Conservation (phyloP, 2,888 invertebrate species). For the Drosophila nigricruria region DNA sequence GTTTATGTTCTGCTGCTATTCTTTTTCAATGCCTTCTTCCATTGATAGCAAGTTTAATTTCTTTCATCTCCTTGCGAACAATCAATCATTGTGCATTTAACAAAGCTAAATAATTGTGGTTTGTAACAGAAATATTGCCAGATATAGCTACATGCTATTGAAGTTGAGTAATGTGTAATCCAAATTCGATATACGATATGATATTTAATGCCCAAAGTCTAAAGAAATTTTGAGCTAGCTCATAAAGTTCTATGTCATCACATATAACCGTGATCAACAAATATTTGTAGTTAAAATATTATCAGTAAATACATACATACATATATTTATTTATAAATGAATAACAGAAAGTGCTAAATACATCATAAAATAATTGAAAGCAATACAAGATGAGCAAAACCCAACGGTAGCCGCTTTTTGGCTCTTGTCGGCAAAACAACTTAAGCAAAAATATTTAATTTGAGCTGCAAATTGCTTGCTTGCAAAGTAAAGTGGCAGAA, state of each 20-base stretch:
- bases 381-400: slow-evolving; percentile 35
- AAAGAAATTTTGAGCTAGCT: too few relatives aligned
- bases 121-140: not conserved
- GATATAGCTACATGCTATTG: not conserved
- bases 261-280: not conserved
- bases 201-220: too few relatives aligned
- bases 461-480: slow-evolving; percentile 52
- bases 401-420: slow-evolving; percentile 54
- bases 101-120: slow-evolving; percentile 35
- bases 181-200: too few relatives aligned
- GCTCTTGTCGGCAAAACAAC: slow-evolving; percentile 55
- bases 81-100: slow-evolving; percentile 67
- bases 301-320: too few relatives aligned
- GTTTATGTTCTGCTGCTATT: slow-evolving; percentile 27
- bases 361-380: slow-evolving; percentile 11
- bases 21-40: slow-evolving; percentile 53
- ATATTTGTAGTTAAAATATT: too few relatives aligned
- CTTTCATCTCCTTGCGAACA: slow-evolving; percentile 34
- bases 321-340: not conserved
- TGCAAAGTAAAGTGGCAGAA: slow-evolving; percentile 42
- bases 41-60: slow-evolving; percentile 41
- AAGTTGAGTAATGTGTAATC: not conserved
- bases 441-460: slow-evolving; percentile 71
- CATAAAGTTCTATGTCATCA: too few relatives aligned
- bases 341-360: not conserved